These are phyloP conservation scores for Scaptomyza reducta DNA, from an alignment of 2,888 invertebrate species.

Conservation along the genomic window DNA sequence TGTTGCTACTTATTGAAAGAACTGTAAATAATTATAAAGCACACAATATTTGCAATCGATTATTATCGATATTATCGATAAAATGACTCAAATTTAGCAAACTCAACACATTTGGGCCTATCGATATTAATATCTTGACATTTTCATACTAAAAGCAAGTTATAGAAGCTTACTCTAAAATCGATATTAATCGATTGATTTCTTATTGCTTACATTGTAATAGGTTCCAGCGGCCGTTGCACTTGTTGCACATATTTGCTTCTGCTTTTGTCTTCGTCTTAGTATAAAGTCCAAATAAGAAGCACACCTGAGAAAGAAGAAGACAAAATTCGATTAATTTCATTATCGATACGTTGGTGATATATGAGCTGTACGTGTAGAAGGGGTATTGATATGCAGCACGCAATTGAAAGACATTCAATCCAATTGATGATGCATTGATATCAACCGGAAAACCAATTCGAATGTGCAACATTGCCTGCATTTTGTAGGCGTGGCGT, in stretches of 20 bases:
- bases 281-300: slow-evolving; percentile 9
- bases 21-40: too few species aligned
- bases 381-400: slow-evolving; percentile 57
- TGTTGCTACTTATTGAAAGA: neutral
- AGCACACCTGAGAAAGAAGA: slow-evolving; percentile 23
- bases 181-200: slow-evolving; percentile 10
- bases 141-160: too few species aligned
- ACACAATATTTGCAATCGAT: neutral
- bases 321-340: slow-evolving; percentile 29
- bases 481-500: slow-evolving; percentile 15
- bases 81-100: too few species aligned
- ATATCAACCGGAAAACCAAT: slow-evolving; percentile 55
- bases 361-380: neutral
- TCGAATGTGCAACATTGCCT: slow-evolving; percentile 32
- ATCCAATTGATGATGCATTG: slow-evolving; percentile 67
- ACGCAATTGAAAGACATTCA: slow-evolving; percentile 60
- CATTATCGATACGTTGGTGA: slow-evolving; percentile 1
- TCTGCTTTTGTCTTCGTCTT: slow-evolving; percentile 12
- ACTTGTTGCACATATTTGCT: slow-evolving; percentile 37
- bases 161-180: neutral
- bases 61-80: neutral
- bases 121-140: neutral
- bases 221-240: slow-evolving; percentile 24
- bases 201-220: slow-evolving; percentile 23
- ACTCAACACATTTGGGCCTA: neutral